Evolutionary conservation across 2,888 invertebrate genomes (phyloP).

Genomic region (Chelonus formosanus): DNA sequence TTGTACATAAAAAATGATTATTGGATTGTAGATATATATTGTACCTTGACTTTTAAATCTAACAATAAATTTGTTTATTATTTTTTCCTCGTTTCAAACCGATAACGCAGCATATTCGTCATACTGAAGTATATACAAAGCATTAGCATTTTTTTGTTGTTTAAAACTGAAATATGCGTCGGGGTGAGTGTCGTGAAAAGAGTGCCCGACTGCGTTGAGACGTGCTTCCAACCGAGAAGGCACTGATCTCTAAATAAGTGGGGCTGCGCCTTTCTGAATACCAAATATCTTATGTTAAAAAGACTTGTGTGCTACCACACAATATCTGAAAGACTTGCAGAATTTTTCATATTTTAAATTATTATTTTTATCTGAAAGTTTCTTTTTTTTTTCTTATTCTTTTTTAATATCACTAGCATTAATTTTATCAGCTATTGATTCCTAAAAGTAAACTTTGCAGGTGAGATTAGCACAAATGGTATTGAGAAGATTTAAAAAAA

Average conservation of each 20-base stretch:
- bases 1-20: too few species aligned
- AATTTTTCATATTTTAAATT: too few species aligned
- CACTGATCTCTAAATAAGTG: slow-evolving; percentile 65
- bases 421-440: too few species aligned
- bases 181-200: slow-evolving; percentile 35
- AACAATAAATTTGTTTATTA: background rate
- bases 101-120: slow-evolving; percentile 33
- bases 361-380: too few species aligned
- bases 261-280: slow-evolving; percentile 62
- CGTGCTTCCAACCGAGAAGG: slow-evolving; percentile 43
- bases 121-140: slow-evolving; percentile 17
- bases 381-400: too few species aligned
- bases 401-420: too few species aligned
- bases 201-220: slow-evolving; percentile 33
- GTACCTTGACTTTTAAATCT: background rate
- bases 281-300: slow-evolving; percentile 49
- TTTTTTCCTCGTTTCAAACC: slow-evolving; percentile 31
- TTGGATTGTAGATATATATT: too few species aligned
- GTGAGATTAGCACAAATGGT: too few species aligned
- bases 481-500: background rate
- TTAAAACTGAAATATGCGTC: slow-evolving; percentile 65
- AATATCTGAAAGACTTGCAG: background rate
- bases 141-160: slow-evolving; percentile 66
- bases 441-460: too few species aligned
- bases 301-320: slow-evolving; percentile 1